Evolutionary conservation across 2,113 vertebrate genomes (phyloP), one percentile per base, ranked within the genome.

Genomic region (Salvelinus namaycush): DNA sequence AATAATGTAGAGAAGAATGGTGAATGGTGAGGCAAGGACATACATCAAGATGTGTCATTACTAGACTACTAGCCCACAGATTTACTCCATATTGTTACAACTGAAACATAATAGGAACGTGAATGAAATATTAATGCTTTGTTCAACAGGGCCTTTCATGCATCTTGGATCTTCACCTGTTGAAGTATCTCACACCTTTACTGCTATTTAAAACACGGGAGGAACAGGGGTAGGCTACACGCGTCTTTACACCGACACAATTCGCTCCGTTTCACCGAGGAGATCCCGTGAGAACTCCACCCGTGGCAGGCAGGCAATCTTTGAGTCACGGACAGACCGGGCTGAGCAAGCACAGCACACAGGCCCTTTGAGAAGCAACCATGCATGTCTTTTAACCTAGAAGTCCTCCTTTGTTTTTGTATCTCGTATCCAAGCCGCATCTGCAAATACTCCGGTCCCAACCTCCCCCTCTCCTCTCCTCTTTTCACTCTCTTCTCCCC

Each of bases 301-400:
- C 24, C 24, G 24, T 64, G 60, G 8, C 8, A 64, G 60, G 6
- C 60, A 64, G 31, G 31, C 67, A 18, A 20, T 18, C 65, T 67
- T 29, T 27, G 31, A 26, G 29, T 31, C 7, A 39, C 18, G 31
- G 29, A 31, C 2, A 62, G n/a, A 62, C 51, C 4, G 54, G 16
- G 71, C 26, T 16, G 4, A 18, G 54, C 14, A 14, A 44, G 11
- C 65, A 49, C 49, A 31, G 14, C 4, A 18, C 51, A 18, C 49
- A 79, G 85, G 80, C 89, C 88, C 87, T 92, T 91, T 90, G 87
- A 90, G 86, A 87, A 68, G 74, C 89, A 91, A 81, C 83, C 91
- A 91, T 88, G 86, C 88, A 74, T 90, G 86, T 68, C 81, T 86
- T 87, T 85, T 79, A 89, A 88, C 87, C 89, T 87, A 89, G 82